Evolutionary conservation across 2,888 invertebrate genomes (phyloP).

Genomic region (Mimumesa dahlbomi): DNA sequence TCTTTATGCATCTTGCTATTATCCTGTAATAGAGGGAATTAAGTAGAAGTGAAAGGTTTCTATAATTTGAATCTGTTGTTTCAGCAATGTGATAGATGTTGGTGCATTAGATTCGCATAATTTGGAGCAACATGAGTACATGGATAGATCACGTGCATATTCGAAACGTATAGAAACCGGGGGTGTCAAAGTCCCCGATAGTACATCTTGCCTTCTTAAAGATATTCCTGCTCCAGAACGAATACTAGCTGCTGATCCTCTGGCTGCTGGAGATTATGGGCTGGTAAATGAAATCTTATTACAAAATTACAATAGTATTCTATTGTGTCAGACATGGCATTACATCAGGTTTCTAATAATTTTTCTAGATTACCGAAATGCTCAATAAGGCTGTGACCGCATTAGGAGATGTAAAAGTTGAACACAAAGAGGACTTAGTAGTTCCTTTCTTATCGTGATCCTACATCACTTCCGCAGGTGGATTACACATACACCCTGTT

Average conservation of each 20-base stretch:
- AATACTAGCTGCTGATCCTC: conserved; percentile 84
- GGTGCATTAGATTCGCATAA: conserved; percentile 93
- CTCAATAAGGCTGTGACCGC: conserved; percentile 87
- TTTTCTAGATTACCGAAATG: conserved; percentile 86
- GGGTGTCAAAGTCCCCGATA: conserved; percentile 79
- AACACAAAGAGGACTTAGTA: conserved; percentile 94
- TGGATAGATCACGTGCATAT: conserved; percentile 82
- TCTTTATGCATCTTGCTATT: conserved; percentile 22
- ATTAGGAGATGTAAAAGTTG: conserved; percentile 89
- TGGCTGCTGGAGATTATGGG: conserved; percentile 84
- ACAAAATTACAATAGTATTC: no score
- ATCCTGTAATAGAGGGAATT: not conserved
- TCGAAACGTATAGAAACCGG: conserved; percentile 78
- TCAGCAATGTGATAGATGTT: conserved; percentile 96
- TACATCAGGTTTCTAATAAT: conserved; percentile 4
- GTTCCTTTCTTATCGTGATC: conserved; percentile 87
- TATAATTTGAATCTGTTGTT: conserved; percentile 57
- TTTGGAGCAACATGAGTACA: conserved; percentile 93
- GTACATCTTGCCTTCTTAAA: conserved; percentile 83
- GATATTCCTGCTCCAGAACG: conserved; percentile 90
- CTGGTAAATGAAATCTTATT: conserved; percentile 83
- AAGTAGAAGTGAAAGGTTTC: not conserved
- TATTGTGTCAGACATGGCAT: no score
- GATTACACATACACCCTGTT: conserved; percentile 30
- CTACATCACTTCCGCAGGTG: conserved; percentile 37